These are phyloP conservation scores for Chrysoperla carnea DNA, from an alignment of 1,140 invertebrate genomes.

Conservation along the genomic window DNA sequence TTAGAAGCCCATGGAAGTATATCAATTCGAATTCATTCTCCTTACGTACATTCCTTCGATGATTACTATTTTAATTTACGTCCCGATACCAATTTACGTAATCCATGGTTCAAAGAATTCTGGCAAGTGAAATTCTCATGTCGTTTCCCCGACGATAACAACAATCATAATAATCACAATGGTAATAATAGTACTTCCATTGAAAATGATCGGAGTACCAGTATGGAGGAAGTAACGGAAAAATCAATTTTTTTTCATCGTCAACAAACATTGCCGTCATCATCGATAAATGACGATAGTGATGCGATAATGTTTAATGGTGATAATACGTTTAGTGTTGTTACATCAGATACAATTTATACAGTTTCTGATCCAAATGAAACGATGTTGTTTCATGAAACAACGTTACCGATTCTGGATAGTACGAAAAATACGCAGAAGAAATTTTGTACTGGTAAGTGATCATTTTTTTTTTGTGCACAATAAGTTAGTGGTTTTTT, in stretches of 20 bases:
- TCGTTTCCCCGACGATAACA: conserved; percentile 20
- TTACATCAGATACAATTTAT: no score
- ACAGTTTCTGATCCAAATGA: no score
- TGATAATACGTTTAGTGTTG: no score
- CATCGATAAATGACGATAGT: no score
- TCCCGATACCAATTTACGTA: conserved; percentile 41
- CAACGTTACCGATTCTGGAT: no score
- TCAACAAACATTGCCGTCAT: no score
- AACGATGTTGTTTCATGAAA: no score
- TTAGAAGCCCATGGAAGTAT: conserved; percentile 51
- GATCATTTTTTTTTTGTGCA: no score
- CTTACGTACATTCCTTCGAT: conserved; percentile 46
- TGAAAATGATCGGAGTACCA: background rate
- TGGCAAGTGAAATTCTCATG: conserved; percentile 57
- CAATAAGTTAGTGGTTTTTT: no score
- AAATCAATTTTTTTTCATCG: background rate
- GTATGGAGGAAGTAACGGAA: background rate
- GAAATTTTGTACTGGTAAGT: no score
- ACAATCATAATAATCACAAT: background rate
- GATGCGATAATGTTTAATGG: no score
- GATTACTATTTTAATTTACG: conserved; percentile 46
- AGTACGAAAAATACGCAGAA: no score
- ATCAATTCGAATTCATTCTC: conserved; percentile 56
- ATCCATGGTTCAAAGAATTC: conserved; percentile 64
- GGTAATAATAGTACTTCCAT: background rate